Base-by-base conservation (phyloP, 2,113 vertebrate genomes). In the Ceuthmochares aereus region DNA sequence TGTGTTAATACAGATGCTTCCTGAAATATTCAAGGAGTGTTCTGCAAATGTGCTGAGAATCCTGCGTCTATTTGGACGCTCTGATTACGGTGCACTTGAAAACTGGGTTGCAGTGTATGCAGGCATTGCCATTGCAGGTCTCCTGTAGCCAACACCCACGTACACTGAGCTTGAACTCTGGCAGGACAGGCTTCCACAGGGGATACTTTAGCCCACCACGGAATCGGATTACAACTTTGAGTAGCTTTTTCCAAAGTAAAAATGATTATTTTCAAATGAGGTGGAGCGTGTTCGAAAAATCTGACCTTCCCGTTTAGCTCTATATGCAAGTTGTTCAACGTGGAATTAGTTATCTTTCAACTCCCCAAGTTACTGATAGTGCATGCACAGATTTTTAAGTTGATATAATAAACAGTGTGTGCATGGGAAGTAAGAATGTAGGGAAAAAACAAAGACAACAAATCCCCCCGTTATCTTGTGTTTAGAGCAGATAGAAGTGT, bases 391-490 rank as follows among this genome's bases (percentile, higher is more conserved):
- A 5, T 36, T 63, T 77, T 84, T 7, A 52, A 47, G 40, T 49
- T 54, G 36, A 18, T 63, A 21, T 2, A 37, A 26, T 78, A 70
- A 82, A 12, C 29, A 49, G 8, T 29, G 22, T 51, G 22, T 79
- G 21, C 20, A 22, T 49, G 40, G 55, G 32, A 67, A 42, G 36
- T 15, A 73, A 43, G 30, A 68, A 49, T 34, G 11, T 34, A 51
- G 36, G 23, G 32, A 14, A 10, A 74, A 79, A 70, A 18, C 7
- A 59, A 62, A 76, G 30, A 0, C 20, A 64, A 69, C 52, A 32
- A 40, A 7, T 2, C 3, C 3, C 8, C 1, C 2, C 4, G 4
- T 0, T 64, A 32, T 60, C 30, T 76, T 83, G 23, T 3, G 6
- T 66, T 56, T 58, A 36, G 23, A 37, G 25, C 15, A 32, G n/a